These are phyloP conservation scores for Vombatus ursinus DNA, from an alignment of 2,113 vertebrate species.

Conservation along the genomic window DNA sequence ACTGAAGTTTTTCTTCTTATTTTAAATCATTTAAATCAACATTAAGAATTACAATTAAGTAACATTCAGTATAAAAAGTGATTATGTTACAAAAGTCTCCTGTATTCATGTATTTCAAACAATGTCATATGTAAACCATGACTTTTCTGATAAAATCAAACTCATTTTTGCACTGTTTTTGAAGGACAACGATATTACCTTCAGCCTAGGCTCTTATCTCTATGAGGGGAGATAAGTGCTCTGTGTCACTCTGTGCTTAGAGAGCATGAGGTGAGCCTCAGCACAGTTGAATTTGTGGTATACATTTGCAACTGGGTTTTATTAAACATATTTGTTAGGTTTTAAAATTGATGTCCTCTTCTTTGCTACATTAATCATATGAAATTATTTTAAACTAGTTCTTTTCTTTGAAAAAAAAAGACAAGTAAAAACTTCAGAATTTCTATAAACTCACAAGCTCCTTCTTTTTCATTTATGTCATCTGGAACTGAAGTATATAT, in stretches of 20 bases:
- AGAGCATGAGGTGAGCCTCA: not conserved
- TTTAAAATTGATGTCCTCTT: not conserved
- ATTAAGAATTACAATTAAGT: not conserved
- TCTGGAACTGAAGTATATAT: not conserved
- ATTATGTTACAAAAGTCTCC: not conserved
- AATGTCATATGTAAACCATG: not conserved
- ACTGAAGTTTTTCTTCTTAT: not conserved
- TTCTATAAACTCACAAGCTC: not conserved
- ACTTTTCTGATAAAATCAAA: not conserved
- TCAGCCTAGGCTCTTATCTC: not conserved
- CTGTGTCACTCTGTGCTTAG: not conserved
- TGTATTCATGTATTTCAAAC: not conserved
- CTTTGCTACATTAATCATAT: not conserved
- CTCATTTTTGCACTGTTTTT: not conserved
- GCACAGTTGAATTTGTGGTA: not conserved
- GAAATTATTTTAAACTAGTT: not conserved
- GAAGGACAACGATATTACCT: not conserved
- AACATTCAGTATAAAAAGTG: not conserved
- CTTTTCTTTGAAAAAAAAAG: not conserved
- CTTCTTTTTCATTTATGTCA: not conserved
- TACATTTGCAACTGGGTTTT: not conserved
- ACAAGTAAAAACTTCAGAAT: not conserved
- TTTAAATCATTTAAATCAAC: not conserved
- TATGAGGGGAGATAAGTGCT: not conserved
- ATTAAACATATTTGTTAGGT: not conserved